phyloP scores from a whole-genome alignment of 2,888 invertebrate genomes.

The Drosophila histrio region DNA sequence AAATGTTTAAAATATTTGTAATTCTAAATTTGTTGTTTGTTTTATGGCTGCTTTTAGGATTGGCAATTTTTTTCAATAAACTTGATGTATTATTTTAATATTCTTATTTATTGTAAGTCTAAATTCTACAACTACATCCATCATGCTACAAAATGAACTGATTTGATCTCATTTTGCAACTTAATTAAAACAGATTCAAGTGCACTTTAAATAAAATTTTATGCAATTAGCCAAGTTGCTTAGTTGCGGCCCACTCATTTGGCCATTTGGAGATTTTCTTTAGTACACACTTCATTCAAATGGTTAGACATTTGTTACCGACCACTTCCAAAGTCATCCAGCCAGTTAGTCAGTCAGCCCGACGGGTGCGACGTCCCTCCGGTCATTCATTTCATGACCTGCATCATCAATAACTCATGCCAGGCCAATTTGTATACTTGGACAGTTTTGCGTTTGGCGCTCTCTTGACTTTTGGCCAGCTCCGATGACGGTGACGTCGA shows the following conservation, averaged over 20 bases:
- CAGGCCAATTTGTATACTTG: constrained; percentile 78
- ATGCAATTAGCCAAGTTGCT: constrained; percentile 51
- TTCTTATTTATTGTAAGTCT: too few relatives aligned
- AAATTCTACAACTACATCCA: too few relatives aligned
- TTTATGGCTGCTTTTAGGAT: too few relatives aligned
- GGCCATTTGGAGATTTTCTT: constrained; percentile 27
- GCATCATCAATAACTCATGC: constrained; percentile 78
- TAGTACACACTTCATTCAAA: constrained; percentile 57
- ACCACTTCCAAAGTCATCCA: constrained; percentile 20
- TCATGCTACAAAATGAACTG: background rate
- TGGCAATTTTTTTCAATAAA: too few relatives aligned
- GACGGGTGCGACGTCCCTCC: constrained; percentile 38
- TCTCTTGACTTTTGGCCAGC: constrained; percentile 71
- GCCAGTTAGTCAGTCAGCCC: constrained; percentile 33
- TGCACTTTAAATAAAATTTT: constrained; percentile 37
- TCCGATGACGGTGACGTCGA: constrained; percentile 9
- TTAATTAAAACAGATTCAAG: constrained; percentile 20
- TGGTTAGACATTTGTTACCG: constrained; percentile 61
- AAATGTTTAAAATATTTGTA: too few relatives aligned
- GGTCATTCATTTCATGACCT: constrained; percentile 74
- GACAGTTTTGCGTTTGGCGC: constrained; percentile 71
- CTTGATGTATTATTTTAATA: too few relatives aligned
- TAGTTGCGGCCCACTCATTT: constrained; percentile 32
- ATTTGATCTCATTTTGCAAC: constrained; percentile 10
- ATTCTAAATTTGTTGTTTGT: too few relatives aligned